A percentile compares a stretch with the other conserved stretches of the same genome.
These are phyloP conservation scores for Ormyrus pomaceus DNA, from an alignment of 2,888 invertebrate genomes.

Conservation along the genomic window DNA sequence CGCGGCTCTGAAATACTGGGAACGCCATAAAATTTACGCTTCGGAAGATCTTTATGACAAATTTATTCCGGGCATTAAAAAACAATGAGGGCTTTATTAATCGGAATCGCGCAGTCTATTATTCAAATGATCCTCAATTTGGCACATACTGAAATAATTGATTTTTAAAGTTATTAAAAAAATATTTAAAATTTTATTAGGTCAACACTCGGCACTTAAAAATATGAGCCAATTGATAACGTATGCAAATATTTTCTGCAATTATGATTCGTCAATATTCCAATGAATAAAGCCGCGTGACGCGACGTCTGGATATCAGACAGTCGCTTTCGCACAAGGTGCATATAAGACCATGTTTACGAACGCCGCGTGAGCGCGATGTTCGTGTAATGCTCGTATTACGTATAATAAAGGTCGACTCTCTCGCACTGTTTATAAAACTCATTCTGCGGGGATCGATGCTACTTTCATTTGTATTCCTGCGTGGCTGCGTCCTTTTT, in stretches of 20 bases:
- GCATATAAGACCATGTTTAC: constrained; percentile 57
- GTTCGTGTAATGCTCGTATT: constrained; percentile 62
- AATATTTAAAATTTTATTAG: too few species aligned
- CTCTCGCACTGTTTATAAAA: constrained; percentile 61
- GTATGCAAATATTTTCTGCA: too few species aligned
- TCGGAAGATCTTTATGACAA: constrained; percentile 20
- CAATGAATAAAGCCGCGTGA: constrained; percentile 52
- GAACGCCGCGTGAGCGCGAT: constrained; percentile 13
- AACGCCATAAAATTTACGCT: constrained; percentile 23
- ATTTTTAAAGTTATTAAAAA: too few species aligned
- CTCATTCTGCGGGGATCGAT: neutral
- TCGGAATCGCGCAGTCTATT: neutral
- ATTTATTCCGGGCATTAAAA: constrained; percentile 33
- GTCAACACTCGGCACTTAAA: too few species aligned
- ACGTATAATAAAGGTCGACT: constrained; percentile 61
- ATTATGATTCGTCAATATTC: too few species aligned
- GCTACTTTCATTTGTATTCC: too few species aligned
- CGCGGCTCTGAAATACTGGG: constrained; percentile 4
- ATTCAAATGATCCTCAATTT: too few species aligned
- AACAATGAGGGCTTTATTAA: constrained; percentile 36
- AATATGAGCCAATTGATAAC: too few species aligned
- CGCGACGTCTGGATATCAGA: constrained; percentile 11
- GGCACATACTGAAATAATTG: too few species aligned
- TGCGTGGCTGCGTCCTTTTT: too few species aligned
- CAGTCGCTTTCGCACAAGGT: too few species aligned